A percentile compares a stretch with the other conserved stretches of the same genome.
These are phyloP conservation scores for Theretra japonica DNA, from an alignment of 2,888 invertebrate genomes.

Conservation along the genomic window DNA sequence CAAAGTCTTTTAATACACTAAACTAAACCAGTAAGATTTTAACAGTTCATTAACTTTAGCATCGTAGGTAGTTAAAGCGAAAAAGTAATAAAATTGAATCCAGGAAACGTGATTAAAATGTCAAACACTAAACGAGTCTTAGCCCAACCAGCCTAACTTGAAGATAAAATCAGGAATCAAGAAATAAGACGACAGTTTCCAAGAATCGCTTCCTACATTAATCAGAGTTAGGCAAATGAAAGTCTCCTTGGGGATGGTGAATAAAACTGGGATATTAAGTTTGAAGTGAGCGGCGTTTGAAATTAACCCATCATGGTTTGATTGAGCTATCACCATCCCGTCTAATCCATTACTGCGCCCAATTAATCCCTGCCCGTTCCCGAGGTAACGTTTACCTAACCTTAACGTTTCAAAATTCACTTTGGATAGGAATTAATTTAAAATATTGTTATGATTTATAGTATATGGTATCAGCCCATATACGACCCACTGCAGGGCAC, in stretches of 20 bases:
- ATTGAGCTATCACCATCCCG: neutral
- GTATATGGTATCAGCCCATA: too few relatives aligned
- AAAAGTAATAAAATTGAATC: neutral
- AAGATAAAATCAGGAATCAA: neutral
- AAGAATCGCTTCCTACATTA: conserved; percentile 7
- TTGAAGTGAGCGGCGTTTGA: neutral
- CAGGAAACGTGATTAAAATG: neutral
- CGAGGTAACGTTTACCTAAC: neutral
- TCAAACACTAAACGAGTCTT: neutral
- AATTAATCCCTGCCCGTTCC: neutral
- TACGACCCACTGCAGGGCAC: too few relatives aligned
- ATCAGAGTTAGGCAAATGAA: neutral
- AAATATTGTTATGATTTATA: too few relatives aligned
- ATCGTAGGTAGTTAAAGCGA: neutral
- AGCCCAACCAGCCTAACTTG: neutral
- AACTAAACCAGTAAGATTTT: too few relatives aligned
- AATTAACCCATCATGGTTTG: neutral
- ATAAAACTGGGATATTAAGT: neutral
- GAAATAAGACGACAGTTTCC: neutral
- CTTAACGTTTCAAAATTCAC: too few relatives aligned
- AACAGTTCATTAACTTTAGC: neutral
- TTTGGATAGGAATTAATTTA: too few relatives aligned
- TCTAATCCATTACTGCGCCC: neutral
- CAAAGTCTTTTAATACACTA: neutral
- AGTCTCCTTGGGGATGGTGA: neutral